phyloP scores from a whole-genome alignment of 2,113 vertebrate species.

The Chrysochloris asiatica region DNA sequence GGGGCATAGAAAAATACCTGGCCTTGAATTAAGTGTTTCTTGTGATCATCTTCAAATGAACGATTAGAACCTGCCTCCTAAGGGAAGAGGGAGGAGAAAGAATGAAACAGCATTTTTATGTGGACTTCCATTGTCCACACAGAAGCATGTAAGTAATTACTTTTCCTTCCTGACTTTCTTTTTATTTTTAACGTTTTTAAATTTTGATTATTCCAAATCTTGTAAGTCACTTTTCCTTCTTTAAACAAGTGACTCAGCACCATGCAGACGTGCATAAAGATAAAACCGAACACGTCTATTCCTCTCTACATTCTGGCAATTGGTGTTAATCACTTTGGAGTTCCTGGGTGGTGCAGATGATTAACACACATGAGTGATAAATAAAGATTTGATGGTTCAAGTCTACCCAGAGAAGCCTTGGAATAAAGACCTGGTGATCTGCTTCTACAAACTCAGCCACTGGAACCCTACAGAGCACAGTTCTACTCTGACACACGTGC shows the following conservation, averaged over 20 bases:
- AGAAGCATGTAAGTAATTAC: neutral
- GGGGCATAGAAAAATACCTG: neutral
- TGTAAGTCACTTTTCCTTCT: neutral
- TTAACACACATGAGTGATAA: neutral
- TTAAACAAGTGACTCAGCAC: neutral
- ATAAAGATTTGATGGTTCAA: neutral
- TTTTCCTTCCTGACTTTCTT: neutral
- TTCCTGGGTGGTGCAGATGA: neutral
- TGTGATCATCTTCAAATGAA: neutral
- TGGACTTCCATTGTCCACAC: neutral
- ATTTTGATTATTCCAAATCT: neutral
- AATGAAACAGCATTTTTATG: neutral
- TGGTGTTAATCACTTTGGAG: neutral
- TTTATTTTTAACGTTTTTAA: neutral
- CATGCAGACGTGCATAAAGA: neutral
- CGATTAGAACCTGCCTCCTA: neutral
- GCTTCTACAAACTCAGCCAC: neutral
- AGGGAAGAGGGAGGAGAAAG: neutral
- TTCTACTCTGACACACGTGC: neutral
- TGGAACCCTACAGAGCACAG: neutral
- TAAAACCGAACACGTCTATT: neutral
- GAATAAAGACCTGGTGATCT: neutral
- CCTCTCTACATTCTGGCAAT: neutral
- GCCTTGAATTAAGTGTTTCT: slow-evolving; percentile 12
- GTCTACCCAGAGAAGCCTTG: neutral